phyloP scores from a whole-genome alignment of 2,113 vertebrate species.

The Syngnathus floridae region DNA sequence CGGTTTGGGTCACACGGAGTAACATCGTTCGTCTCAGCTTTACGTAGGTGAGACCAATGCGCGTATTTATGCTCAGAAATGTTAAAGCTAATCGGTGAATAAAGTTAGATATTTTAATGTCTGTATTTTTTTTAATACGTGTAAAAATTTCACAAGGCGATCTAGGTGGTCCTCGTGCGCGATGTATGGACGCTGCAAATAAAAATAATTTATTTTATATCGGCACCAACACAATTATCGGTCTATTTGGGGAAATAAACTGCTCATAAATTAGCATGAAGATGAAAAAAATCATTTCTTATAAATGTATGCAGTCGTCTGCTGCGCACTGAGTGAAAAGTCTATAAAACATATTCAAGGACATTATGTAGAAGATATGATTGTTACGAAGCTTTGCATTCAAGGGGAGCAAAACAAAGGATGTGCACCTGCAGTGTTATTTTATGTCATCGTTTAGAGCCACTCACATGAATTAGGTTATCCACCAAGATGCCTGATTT shows the following conservation, averaged over 20 bases:
- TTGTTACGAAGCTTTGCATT: constrained; percentile 6
- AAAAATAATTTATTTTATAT: neutral
- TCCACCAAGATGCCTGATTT: neutral
- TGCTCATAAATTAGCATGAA: neutral
- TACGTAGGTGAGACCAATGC: constrained; percentile 48
- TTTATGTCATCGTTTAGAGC: neutral
- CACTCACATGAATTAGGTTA: neutral
- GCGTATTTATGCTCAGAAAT: constrained; percentile 18
- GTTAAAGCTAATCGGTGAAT: neutral
- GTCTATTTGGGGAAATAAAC: neutral
- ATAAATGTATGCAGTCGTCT: neutral
- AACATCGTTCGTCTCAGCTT: constrained; percentile 17
- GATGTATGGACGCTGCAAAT: neutral
- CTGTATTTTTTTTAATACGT: neutral
- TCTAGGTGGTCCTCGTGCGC: constrained; percentile 8
- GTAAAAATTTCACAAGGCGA: neutral
- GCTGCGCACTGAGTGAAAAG: constrained; percentile 8
- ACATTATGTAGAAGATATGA: constrained; percentile 1
- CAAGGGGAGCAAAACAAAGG: constrained; percentile 3
- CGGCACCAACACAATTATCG: neutral
- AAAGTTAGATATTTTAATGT: neutral
- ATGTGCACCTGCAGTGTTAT: constrained; percentile 8
- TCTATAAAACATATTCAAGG: constrained; percentile 22
- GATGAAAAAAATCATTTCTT: neutral
- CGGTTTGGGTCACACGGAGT: constrained; percentile 35